These are phyloP conservation scores for Sphaeramia orbicularis DNA, from an alignment of 2,797 vertebrate genomes.

Conservation along the genomic window DNA sequence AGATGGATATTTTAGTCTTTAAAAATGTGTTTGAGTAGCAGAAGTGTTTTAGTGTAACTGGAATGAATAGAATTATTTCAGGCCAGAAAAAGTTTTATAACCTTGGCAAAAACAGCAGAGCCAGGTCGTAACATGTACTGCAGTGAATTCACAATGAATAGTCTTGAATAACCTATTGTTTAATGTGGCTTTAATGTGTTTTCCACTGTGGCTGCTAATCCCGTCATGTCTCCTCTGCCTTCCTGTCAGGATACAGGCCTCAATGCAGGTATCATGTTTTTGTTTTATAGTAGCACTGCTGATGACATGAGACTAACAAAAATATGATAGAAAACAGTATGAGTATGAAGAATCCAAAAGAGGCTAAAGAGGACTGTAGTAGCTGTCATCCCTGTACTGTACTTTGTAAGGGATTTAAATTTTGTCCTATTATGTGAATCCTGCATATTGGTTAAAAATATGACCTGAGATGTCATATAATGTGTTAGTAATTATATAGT, in stretches of 20 bases:
- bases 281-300: slow-evolving; percentile 33
- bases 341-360: slow-evolving; percentile 2
- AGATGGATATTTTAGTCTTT: neutral
- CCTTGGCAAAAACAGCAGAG: slow-evolving; percentile 32
- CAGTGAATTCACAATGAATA: slow-evolving; percentile 42
- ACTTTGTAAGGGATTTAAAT: neutral
- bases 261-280: slow-evolving; percentile 44
- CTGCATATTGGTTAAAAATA: no score
- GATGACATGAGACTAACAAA: slow-evolving; percentile 20
- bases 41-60: slow-evolving; percentile 18
- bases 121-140: slow-evolving; percentile 40
- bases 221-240: slow-evolving; percentile 39
- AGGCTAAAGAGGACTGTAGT: slow-evolving; percentile 6
- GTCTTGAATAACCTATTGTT: slow-evolving; percentile 67
- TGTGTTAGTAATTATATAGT: no score
- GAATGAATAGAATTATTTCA: slow-evolving; percentile 37
- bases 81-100: slow-evolving; percentile 49
- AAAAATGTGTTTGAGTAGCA: slow-evolving; percentile 1
- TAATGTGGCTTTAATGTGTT: slow-evolving; percentile 61
- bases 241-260: slow-evolving; percentile 48
- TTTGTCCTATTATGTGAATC: neutral
- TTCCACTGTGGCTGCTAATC: slow-evolving; percentile 65
- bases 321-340: slow-evolving; percentile 19
- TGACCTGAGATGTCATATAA: no score
- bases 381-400: slow-evolving; percentile 20